phyloP scores from a whole-genome alignment of 2,888 invertebrate species.

The Coenonympha arcania region DNA sequence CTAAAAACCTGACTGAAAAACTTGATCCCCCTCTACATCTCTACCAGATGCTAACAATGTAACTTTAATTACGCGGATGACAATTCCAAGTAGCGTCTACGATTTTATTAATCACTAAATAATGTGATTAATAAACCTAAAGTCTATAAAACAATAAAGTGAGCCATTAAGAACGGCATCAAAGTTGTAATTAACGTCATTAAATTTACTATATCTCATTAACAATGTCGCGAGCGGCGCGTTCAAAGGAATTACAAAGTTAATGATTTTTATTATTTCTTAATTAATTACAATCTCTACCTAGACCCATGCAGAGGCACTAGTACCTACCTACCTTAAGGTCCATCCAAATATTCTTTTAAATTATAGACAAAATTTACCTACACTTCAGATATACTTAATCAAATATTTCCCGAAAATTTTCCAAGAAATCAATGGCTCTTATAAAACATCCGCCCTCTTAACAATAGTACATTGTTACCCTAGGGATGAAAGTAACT shows the following conservation, averaged over 20 bases:
- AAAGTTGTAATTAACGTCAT: slow-evolving; percentile 15
- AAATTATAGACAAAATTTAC: too few relatives aligned
- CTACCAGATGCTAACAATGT: background rate
- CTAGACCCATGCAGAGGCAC: background rate
- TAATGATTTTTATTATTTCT: slow-evolving; percentile 9
- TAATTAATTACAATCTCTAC: slow-evolving; percentile 8
- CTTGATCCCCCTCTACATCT: background rate
- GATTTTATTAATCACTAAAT: slow-evolving; percentile 21
- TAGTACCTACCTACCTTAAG: too few relatives aligned
- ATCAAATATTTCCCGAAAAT: too few relatives aligned
- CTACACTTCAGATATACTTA: too few relatives aligned
- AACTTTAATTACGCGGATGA: slow-evolving; percentile 3
- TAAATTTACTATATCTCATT: slow-evolving; percentile 16
- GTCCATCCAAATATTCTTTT: too few relatives aligned
- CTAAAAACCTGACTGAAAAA: too few relatives aligned
- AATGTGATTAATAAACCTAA: slow-evolving; percentile 19
- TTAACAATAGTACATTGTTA: too few relatives aligned
- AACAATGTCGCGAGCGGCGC: slow-evolving; percentile 12
- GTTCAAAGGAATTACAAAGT: slow-evolving; percentile 8
- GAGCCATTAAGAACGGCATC: slow-evolving; percentile 10
- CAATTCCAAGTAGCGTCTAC: slow-evolving; percentile 8
- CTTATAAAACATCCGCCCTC: too few relatives aligned
- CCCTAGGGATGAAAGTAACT: too few relatives aligned
- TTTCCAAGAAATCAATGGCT: too few relatives aligned
- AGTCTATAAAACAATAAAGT: slow-evolving; percentile 17